Evolutionary conservation across 1,140 invertebrate genomes (phyloP).

Genomic region (Liolophura sinensis): DNA sequence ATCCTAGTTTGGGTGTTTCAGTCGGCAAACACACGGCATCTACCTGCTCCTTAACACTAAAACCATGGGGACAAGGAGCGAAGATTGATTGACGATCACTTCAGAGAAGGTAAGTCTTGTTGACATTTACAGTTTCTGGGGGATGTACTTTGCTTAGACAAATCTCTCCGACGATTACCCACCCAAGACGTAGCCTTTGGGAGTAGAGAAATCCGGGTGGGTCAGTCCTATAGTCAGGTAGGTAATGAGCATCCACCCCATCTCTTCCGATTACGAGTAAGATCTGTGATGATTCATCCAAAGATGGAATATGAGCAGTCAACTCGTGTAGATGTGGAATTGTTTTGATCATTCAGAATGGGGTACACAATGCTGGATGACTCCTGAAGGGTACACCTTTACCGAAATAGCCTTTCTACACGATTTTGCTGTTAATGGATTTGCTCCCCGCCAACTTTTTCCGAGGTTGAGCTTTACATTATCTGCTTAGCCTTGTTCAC

Average conservation of each 20-base stretch:
- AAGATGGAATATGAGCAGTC: not conserved
- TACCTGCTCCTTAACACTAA: not conserved
- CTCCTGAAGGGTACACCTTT: no score
- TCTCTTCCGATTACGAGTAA: conserved; percentile 13
- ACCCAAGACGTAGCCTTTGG: conserved; percentile 5
- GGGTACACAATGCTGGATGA: not conserved
- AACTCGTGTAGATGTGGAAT: conserved; percentile 7
- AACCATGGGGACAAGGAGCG: not conserved
- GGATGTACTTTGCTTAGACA: conserved; percentile 4
- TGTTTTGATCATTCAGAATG: not conserved
- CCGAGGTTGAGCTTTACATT: not conserved
- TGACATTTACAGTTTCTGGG: conserved; percentile 3
- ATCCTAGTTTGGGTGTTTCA: no score
- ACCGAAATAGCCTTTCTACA: not conserved
- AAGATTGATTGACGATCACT: not conserved
- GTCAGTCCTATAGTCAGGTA: not conserved
- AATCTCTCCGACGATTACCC: conserved; percentile 9
- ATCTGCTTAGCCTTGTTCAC: no score
- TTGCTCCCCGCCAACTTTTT: not conserved
- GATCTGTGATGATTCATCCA: not conserved
- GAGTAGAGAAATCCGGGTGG: not conserved
- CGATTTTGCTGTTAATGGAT: not conserved
- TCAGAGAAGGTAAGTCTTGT: conserved; percentile 1
- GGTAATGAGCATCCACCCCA: conserved; percentile 1
- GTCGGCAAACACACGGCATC: no score